A percentile compares a stretch with the other conserved stretches of the same genome.
Conservation (phyloP, 2,888 invertebrate genomes). For the Leptura quadrifasciata region DNA sequence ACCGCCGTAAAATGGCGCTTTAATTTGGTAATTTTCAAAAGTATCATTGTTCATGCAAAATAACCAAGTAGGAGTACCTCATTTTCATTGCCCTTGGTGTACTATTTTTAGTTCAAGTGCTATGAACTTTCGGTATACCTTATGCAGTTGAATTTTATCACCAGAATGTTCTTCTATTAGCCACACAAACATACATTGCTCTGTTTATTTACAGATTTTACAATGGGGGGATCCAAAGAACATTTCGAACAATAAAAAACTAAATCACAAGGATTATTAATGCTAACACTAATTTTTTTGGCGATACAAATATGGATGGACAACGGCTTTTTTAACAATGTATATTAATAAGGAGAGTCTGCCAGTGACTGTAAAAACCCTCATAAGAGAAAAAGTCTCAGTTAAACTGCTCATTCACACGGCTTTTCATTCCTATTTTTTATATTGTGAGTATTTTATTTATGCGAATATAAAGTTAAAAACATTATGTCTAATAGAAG, state of each 20-base stretch:
- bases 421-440: conserved; percentile 63
- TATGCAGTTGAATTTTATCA: conserved; percentile 46
- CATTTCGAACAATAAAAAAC: conserved; percentile 42
- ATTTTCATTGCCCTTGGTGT: conserved; percentile 53
- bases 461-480: neutral
- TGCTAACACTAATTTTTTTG: conserved; percentile 52
- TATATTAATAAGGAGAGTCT: conserved; percentile 59
- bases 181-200: conserved; percentile 23
- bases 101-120: conserved; percentile 58
- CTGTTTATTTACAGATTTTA: conserved; percentile 65
- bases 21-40: neutral
- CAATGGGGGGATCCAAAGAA: conserved; percentile 69
- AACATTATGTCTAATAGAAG: too few relatives aligned
- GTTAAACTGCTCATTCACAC: conserved; percentile 64
- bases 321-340: conserved; percentile 60
- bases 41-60: conserved; percentile 26
- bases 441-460: conserved; percentile 63
- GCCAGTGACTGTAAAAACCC: conserved; percentile 61
- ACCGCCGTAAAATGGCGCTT: conserved; percentile 11
- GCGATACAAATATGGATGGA: conserved; percentile 56
- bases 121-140: conserved; percentile 54
- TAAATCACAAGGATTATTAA: conserved; percentile 29
- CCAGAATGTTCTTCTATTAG: conserved; percentile 27
- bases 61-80: conserved; percentile 41
- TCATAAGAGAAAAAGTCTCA: conserved; percentile 60